Percentiles rank a stretch among this genome's conserved stretches.
These are phyloP conservation scores for Hyposmocoma kahamanoa DNA, from an alignment of 1,140 invertebrate species.

Conservation along the genomic window DNA sequence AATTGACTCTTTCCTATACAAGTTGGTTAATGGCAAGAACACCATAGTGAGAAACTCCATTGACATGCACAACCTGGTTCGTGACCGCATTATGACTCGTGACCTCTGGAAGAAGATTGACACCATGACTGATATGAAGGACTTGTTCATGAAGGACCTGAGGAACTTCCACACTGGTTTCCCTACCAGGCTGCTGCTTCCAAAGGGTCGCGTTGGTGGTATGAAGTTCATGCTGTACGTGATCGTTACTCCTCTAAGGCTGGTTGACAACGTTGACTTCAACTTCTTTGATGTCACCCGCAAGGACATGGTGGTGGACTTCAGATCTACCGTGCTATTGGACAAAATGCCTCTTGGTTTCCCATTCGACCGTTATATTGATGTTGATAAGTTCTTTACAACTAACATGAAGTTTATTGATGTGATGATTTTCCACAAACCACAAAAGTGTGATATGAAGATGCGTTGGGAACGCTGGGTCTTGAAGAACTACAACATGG, in stretches of 20 bases:
- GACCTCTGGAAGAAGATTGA: slow-evolving; percentile 63
- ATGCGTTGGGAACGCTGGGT: slow-evolving; percentile 48
- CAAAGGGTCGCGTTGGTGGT: slow-evolving; percentile 76
- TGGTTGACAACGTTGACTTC: slow-evolving; percentile 45
- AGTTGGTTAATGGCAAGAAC: slow-evolving; percentile 74
- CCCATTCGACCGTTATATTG: slow-evolving; percentile 79
- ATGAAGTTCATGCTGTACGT: slow-evolving; percentile 77
- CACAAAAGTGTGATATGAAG: slow-evolving; percentile 47
- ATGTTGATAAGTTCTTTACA: slow-evolving; percentile 62
- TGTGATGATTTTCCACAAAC: slow-evolving; percentile 76
- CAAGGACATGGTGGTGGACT: slow-evolving; percentile 40
- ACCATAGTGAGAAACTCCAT: slow-evolving; percentile 72
- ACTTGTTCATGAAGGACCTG: slow-evolving; percentile 35
- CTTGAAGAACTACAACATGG: slow-evolving; percentile 43
- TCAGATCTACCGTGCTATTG: slow-evolving; percentile 52
- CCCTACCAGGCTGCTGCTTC: slow-evolving; percentile 76
- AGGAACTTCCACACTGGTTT: slow-evolving; percentile 72
- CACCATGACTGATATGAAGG: slow-evolving; percentile 37
- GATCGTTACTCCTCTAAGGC: slow-evolving; percentile 66
- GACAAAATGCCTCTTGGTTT: slow-evolving; percentile 79
- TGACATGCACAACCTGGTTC: slow-evolving; percentile 70
- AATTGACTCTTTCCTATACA: slow-evolving; percentile 74
- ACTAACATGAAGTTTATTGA: slow-evolving; percentile 77
- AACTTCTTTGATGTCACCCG: slow-evolving; percentile 37
- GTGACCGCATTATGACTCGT: slow-evolving; percentile 55